Evolutionary conservation across 2,797 vertebrate genomes (phyloP).

Genomic region (Propithecus deckenii): DNA sequence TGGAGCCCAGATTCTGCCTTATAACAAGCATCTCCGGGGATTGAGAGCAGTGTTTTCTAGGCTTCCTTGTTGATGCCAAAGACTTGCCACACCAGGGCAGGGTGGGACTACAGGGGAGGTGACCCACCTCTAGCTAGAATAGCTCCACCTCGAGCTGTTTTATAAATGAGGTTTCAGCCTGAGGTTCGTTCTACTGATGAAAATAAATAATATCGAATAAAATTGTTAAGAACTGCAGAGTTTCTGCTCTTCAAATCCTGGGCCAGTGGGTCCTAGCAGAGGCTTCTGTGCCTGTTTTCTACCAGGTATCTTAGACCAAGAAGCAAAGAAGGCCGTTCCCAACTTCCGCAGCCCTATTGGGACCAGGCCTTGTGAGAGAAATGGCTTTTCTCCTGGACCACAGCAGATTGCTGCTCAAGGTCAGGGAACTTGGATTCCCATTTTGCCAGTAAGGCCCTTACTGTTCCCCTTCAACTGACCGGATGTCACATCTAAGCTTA

Average conservation of each 20-base stretch:
- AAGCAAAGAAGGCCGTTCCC: not conserved
- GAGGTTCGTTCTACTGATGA: not conserved
- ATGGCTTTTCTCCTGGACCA: not conserved
- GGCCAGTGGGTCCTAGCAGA: not conserved
- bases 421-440: not conserved
- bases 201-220: not conserved
- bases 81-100: fast-evolving
- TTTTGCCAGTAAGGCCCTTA: not conserved
- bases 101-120: not conserved
- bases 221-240: not conserved
- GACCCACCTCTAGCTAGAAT: not conserved
- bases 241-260: not conserved
- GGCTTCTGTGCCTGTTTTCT: not conserved
- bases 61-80: not conserved
- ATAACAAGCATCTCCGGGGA: not conserved
- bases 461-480: fast-evolving
- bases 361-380: not conserved
- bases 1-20: not conserved
- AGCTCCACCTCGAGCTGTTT: not conserved
- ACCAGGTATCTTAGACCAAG: not conserved
- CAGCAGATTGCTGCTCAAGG: not conserved
- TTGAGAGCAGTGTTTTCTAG: not conserved
- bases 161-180: not conserved
- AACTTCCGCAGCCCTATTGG: fast-evolving
- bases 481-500: not conserved